phyloP scores from a whole-genome alignment of 92 coral and sea anemone species.

The Parazoanthus atlanticus region DNA sequence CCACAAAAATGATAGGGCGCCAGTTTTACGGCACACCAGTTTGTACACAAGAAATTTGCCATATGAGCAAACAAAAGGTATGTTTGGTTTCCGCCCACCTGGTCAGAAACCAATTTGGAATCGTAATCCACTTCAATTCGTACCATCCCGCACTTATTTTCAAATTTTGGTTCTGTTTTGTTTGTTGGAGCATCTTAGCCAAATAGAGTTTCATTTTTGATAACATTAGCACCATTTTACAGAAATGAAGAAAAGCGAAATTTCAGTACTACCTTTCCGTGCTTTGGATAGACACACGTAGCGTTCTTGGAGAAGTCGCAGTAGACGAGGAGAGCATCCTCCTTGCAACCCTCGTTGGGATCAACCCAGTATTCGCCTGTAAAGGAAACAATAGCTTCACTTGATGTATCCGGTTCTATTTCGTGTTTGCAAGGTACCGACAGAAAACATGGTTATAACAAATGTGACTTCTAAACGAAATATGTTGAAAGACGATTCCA shows the following conservation, averaged over 20 bases:
- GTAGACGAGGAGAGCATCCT: constrained; percentile 78
- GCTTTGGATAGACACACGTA: constrained; percentile 79
- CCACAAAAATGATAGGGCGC: too few species aligned
- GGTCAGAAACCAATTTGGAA: too few species aligned
- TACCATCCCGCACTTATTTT: too few species aligned
- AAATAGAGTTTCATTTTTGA: neutral
- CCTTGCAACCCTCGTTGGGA: constrained; percentile 85
- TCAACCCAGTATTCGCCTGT: constrained; percentile 90
- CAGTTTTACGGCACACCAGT: too few species aligned
- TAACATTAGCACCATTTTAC: neutral
- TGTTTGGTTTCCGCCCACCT: too few species aligned
- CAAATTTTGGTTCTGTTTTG: neutral
- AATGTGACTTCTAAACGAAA: neutral
- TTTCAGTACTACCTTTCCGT: constrained; percentile 56
- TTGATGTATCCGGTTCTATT: neutral
- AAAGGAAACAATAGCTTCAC: neutral
- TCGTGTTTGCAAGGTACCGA: neutral
- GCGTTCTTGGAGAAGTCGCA: constrained; percentile 79
- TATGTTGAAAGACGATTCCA: too few species aligned
- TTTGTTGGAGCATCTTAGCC: too few species aligned
- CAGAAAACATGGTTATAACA: neutral
- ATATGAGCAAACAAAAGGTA: too few species aligned
- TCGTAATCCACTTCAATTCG: too few species aligned
- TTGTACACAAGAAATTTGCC: too few species aligned
- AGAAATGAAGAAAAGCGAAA: neutral